A percentile compares a stretch with the other conserved stretches of the same genome.
Evolutionary conservation across 2,888 invertebrate genomes (phyloP).

Genomic region (Apamea monoglypha): DNA sequence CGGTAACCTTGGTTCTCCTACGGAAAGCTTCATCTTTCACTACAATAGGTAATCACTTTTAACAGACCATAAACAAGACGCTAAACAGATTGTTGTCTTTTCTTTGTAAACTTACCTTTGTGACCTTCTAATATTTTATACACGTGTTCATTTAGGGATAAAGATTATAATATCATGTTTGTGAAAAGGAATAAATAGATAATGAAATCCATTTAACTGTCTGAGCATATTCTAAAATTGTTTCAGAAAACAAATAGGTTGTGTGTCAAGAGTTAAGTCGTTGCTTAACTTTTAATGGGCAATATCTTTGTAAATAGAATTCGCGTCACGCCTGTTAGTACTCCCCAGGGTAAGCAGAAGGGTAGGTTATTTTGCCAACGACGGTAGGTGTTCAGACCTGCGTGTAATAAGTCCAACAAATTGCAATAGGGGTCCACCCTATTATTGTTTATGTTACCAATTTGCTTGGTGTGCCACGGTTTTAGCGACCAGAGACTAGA

Average conservation of each 20-base stretch:
- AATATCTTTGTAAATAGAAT: constrained; percentile 28
- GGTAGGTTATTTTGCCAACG: background rate
- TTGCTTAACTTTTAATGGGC: constrained; percentile 33
- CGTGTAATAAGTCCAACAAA: background rate
- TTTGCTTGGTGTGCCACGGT: background rate
- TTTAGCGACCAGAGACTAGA: background rate
- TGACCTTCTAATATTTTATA: background rate
- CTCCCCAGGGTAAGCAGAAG: constrained; percentile 17
- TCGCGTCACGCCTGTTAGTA: constrained; percentile 2
- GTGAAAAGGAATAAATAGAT: constrained; percentile 2
- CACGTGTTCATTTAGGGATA: background rate
- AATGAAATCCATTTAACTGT: constrained; percentile 35
- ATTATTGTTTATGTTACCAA: background rate
- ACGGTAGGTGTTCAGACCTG: background rate
- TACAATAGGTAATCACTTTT: background rate
- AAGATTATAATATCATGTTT: constrained; percentile 7
- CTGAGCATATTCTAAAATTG: constrained; percentile 25
- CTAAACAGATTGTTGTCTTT: background rate
- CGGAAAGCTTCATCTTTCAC: background rate
- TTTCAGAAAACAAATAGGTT: constrained; percentile 28
- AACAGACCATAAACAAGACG: background rate
- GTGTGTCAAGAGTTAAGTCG: constrained; percentile 1
- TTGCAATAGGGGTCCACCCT: background rate
- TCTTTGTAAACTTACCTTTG: background rate
- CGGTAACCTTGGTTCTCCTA: background rate